phyloP scores from a whole-genome alignment of 2,113 vertebrate species.

The Pteruthius melanotis region DNA sequence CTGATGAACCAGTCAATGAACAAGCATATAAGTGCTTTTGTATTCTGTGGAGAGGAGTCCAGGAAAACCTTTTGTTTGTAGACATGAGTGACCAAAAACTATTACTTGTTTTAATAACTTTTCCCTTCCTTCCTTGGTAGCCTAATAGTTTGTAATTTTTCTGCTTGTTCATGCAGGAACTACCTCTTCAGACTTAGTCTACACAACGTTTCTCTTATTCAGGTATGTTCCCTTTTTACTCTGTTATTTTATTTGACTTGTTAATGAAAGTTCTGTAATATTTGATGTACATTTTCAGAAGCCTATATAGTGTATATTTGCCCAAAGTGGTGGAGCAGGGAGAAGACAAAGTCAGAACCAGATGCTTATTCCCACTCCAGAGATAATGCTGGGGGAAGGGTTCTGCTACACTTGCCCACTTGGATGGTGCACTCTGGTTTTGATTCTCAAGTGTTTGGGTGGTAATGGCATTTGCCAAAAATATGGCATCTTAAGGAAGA shows the following conservation, averaged over 20 bases:
- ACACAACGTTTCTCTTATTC: conserved; percentile 89
- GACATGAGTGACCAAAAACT: background rate
- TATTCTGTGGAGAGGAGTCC: background rate
- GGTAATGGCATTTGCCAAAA: background rate
- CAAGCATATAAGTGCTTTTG: background rate
- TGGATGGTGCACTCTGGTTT: background rate
- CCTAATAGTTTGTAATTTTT: conserved; percentile 45
- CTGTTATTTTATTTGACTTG: conserved; percentile 7
- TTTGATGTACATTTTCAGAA: background rate
- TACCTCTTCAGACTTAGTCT: conserved; percentile 97
- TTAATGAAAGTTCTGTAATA: background rate
- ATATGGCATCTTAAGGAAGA: background rate
- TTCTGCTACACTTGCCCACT: background rate
- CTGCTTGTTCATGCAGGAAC: conserved; percentile 83
- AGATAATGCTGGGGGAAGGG: background rate
- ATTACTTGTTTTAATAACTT: background rate
- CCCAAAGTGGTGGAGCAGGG: background rate
- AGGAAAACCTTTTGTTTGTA: background rate
- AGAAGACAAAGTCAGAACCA: background rate
- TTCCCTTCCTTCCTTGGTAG: background rate
- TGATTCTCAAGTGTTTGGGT: background rate
- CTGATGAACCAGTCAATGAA: background rate
- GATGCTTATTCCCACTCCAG: background rate
- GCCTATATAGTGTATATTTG: conserved; percentile 2
- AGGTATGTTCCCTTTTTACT: conserved; percentile 78